Conservation (phyloP, 2,888 invertebrate genomes). For the Perithous albicinctus region DNA sequence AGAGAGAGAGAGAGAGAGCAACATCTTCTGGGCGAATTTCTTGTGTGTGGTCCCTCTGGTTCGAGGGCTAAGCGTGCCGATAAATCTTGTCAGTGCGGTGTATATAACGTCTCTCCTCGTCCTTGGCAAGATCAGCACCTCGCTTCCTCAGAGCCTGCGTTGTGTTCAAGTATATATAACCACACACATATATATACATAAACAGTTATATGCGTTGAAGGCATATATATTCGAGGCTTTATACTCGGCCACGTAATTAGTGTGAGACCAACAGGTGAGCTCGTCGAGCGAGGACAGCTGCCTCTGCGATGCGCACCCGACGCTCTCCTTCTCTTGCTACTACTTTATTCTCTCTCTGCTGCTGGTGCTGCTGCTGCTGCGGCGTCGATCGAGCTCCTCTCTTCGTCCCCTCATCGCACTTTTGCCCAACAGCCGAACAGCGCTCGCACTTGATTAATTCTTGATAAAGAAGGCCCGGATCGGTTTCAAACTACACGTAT, state of each 20-base stretch:
- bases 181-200: slow-evolving; percentile 4
- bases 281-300: slow-evolving; percentile 75
- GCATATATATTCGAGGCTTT: slow-evolving; percentile 68
- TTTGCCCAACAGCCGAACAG: slow-evolving; percentile 14
- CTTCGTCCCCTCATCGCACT: slow-evolving; percentile 7
- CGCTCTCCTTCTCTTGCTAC: slow-evolving; percentile 37
- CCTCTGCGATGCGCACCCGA: slow-evolving; percentile 57
- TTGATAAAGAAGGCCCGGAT: slow-evolving; percentile 31
- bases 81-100: slow-evolving; percentile 75
- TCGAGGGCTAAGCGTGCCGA: slow-evolving; percentile 74
- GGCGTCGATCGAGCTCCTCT: slow-evolving; percentile 38
- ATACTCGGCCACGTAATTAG: slow-evolving; percentile 78
- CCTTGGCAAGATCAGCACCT: slow-evolving; percentile 58
- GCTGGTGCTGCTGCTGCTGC: slow-evolving; percentile 33
- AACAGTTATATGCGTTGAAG: slow-evolving; percentile 34
- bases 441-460: slow-evolving; percentile 58
- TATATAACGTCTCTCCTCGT: slow-evolving; percentile 58
- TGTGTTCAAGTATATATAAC: not conserved
- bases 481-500: slow-evolving; percentile 10
- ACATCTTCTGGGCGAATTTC: slow-evolving; percentile 73
- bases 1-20: slow-evolving; percentile 63
- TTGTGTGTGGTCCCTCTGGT: slow-evolving; percentile 76
- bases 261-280: slow-evolving; percentile 81
- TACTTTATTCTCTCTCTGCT: slow-evolving; percentile 45
- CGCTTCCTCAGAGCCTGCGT: slow-evolving; percentile 42